Base-by-base conservation (phyloP, 2,797 vertebrate species). In the Enteromius trimaculatus region DNA sequence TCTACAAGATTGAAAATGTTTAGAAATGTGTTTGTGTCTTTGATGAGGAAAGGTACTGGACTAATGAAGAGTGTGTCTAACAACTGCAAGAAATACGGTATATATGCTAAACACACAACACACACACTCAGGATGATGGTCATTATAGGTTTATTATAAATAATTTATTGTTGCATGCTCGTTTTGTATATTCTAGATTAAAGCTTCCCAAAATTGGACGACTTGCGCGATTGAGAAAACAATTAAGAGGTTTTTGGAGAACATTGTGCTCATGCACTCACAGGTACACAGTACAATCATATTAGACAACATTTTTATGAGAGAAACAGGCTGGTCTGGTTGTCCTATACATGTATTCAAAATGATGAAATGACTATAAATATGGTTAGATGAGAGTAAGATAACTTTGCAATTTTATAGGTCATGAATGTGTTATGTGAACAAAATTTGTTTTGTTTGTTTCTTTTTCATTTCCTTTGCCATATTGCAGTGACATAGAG, bases 81-180 rank as follows among this genome's bases (percentile, higher is more conserved):
- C 72, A 39, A 2, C 21, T 26, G 51, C 31, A 21, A 39, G 74
- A 76, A 76, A 23, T 76, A 2, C 39, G 53, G 74, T 76, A 76
- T n/a, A 34, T 74, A 13, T 51, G 8, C 10, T 74, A 17, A 74
- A 62, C 5, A 21, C 51, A 53, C 49, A 49, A 4, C 6, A 31
- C 47, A 72, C 26, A 53, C 34, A 42, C 34, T 37, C 16, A 55
- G 13, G 13, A 42, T 39, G 21, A n/a, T 55, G 13, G 6, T 23
- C 21, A 39, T 76, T 42, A 60, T 60, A n/a, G 31, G 34, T 60
- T 76, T 76, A 26, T 60, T 42, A 6, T 42, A 17, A 76, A 17
- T 26, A 4, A 58, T 76, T 39, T 0, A 60, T 39, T 42, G 14
- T 17, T 1, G 53, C 4, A 6, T 76, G 21, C 53, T 76, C 42